Evolutionary conservation across 1,140 invertebrate genomes (phyloP).

Genomic region (Drosophila leontia): DNA sequence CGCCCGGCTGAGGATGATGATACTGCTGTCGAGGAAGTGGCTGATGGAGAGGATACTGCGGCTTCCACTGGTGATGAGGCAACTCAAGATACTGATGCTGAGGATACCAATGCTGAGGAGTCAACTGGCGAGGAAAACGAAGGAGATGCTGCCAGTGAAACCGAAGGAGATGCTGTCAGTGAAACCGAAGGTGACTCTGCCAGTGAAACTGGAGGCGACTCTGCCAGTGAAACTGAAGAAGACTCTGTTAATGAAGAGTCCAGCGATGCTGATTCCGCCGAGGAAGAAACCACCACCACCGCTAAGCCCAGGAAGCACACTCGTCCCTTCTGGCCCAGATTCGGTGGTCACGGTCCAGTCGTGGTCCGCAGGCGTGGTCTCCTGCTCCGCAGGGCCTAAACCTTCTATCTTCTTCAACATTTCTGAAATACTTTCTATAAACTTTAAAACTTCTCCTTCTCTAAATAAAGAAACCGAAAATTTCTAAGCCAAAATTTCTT

Average conservation of each 20-base stretch:
- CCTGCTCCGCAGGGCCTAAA: not conserved
- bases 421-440: not conserved
- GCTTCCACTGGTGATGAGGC: not conserved
- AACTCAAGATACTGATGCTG: not conserved
- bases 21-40: not conserved
- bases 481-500: not conserved
- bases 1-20: constrained; percentile 33
- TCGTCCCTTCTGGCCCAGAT: constrained; percentile 34
- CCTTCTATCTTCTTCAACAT: not conserved
- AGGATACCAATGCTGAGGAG: constrained; percentile 1
- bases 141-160: not conserved
- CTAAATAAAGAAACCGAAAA: constrained; percentile 17
- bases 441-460: constrained; percentile 1
- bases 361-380: constrained; percentile 7
- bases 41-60: not conserved
- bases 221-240: not conserved
- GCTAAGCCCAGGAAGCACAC: constrained; percentile 1
- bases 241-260: not conserved
- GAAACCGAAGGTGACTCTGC: not conserved
- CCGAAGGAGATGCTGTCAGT: not conserved
- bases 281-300: not conserved
- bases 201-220: not conserved
- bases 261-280: not conserved
- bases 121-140: not conserved
- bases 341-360: constrained; percentile 33